Percentiles rank a stretch among this genome's conserved stretches.
phyloP scores from a whole-genome alignment of 2,113 vertebrate genomes.

The Callospermophilus lateralis region DNA sequence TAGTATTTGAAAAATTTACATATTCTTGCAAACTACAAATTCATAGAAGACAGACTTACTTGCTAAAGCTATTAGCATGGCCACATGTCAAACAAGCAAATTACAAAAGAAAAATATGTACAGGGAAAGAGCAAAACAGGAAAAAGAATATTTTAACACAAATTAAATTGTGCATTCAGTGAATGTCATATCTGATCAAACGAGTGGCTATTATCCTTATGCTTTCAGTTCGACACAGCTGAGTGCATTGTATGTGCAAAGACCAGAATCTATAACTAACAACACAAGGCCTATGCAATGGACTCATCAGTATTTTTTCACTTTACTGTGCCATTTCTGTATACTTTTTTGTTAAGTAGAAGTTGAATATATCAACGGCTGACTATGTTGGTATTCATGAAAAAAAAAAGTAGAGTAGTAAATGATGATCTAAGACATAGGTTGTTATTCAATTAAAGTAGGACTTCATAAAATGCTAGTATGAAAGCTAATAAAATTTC shows the following conservation, averaged over 20 bases:
- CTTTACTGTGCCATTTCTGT: conserved; percentile 42
- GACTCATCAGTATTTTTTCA: conserved; percentile 10
- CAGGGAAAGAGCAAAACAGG: conserved; percentile 14
- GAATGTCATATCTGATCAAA: conserved; percentile 41
- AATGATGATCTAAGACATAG: conserved; percentile 52
- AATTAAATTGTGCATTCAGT: conserved; percentile 56
- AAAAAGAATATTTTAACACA: conserved; percentile 65
- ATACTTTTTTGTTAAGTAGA: conserved; percentile 58
- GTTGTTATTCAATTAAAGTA: conserved; percentile 69
- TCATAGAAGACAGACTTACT: conserved; percentile 36
- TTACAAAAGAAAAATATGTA: conserved; percentile 71
- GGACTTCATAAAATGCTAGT: conserved; percentile 46
- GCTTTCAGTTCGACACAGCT: not conserved
- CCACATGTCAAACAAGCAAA: conserved; percentile 49
- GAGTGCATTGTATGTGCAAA: not conserved
- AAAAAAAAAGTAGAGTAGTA: not conserved
- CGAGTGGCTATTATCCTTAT: not conserved
- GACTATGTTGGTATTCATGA: conserved; percentile 48
- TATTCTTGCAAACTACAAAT: conserved; percentile 45
- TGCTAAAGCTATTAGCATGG: conserved; percentile 4
- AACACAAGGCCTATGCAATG: not conserved
- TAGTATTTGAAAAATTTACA: conserved; percentile 10
- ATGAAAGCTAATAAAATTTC: conserved; percentile 64
- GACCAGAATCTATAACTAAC: not conserved
- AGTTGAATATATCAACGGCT: conserved; percentile 57